Conservation (phyloP, 2,113 vertebrate genomes). For the Todiramphus saurophagus region DNA sequence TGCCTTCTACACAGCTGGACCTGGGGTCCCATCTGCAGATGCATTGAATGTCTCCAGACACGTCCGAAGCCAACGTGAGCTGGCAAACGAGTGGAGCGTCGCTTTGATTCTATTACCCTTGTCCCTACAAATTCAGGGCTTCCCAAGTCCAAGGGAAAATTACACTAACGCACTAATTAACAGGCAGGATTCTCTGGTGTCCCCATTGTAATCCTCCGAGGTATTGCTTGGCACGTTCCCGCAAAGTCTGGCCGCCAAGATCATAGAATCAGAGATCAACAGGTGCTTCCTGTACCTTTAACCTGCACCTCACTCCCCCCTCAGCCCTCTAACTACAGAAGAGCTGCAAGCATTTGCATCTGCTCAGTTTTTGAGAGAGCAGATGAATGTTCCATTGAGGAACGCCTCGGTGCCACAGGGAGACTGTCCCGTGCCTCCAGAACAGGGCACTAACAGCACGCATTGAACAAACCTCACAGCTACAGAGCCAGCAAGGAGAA, state of each 20-base stretch:
- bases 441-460: not conserved
- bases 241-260: not conserved
- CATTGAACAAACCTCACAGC: not conserved
- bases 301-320: not conserved
- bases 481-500: not conserved
- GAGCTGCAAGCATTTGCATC: not conserved
- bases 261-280: not conserved
- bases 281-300: not conserved
- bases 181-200: not conserved
- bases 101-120: not conserved
- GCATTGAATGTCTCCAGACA: not conserved
- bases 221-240: not conserved
- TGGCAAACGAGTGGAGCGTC: accelerated
- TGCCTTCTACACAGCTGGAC: not conserved
- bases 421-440: not conserved
- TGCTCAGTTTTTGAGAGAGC: not conserved
- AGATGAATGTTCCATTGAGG: not conserved
- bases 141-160: not conserved
- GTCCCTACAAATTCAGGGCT: not conserved
- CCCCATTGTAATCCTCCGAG: not conserved
- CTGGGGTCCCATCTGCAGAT: not conserved
- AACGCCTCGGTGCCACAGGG: not conserved
- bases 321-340: not conserved
- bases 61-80: not conserved
- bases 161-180: not conserved